These are phyloP conservation scores for Sebastes oblongus DNA, from an alignment of 2,797 vertebrate species.

Conservation along the genomic window DNA sequence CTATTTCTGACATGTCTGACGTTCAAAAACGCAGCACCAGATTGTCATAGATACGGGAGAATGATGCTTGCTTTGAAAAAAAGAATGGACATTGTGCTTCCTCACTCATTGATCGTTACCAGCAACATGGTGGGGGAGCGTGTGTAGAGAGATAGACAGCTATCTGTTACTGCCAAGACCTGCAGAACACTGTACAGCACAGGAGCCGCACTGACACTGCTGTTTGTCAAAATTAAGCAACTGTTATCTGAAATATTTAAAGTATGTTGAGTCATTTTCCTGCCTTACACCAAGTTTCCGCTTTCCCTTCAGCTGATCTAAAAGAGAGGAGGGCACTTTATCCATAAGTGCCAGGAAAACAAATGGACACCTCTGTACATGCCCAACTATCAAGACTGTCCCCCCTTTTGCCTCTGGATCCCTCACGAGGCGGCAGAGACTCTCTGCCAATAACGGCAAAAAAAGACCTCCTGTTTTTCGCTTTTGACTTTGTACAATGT, in stretches of 20 bases:
- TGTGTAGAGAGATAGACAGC: constrained; percentile 44
- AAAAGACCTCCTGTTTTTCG: constrained; percentile 63
- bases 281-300: constrained; percentile 83
- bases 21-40: constrained; percentile 48
- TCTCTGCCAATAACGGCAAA: constrained; percentile 62
- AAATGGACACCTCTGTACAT: constrained; percentile 83
- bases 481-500: constrained; percentile 81
- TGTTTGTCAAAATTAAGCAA: constrained; percentile 49
- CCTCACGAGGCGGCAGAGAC: constrained; percentile 66
- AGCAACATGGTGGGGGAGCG: constrained; percentile 50
- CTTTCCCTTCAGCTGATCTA: constrained; percentile 87
- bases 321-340: constrained; percentile 79
- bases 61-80: constrained; percentile 28
- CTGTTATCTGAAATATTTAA: constrained; percentile 66
- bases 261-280: constrained; percentile 73
- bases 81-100: constrained; percentile 56
- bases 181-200: constrained; percentile 35
- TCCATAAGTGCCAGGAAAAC: constrained; percentile 77
- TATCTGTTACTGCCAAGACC: constrained; percentile 59
- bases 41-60: constrained; percentile 41
- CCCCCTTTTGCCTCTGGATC: constrained; percentile 73
- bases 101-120: constrained; percentile 52
- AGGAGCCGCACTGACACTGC: constrained; percentile 43
- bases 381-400: constrained; percentile 79
- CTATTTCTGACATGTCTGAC: constrained; percentile 37